Evolutionary conservation across 2,113 vertebrate genomes (phyloP).

Genomic region (Gymnorhina tibicen): DNA sequence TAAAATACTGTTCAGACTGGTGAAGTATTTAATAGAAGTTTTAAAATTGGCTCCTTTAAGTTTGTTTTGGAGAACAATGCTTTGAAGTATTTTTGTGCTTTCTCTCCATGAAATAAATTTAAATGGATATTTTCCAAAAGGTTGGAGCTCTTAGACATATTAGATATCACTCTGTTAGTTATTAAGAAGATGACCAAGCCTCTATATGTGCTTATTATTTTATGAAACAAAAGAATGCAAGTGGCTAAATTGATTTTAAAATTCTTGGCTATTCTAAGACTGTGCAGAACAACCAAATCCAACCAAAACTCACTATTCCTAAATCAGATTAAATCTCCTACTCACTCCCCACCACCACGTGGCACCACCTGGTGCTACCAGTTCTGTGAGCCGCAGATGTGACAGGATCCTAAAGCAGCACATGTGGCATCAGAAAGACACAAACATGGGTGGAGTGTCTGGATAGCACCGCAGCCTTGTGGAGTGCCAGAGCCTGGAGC

Average conservation of each 20-base stretch:
- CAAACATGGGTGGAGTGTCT: not conserved
- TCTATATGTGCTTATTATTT: not conserved
- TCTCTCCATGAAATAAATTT: not conserved
- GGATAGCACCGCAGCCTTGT: not conserved
- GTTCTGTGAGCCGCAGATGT: not conserved
- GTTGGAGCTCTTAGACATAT: not conserved
- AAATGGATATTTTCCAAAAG: not conserved
- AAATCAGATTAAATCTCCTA: not conserved
- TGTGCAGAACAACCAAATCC: not conserved
- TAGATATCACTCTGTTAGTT: not conserved
- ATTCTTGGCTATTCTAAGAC: not conserved
- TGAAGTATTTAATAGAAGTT: not conserved
- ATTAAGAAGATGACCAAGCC: not conserved
- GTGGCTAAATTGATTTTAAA: not conserved
- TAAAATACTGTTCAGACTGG: not conserved
- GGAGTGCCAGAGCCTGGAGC: not conserved
- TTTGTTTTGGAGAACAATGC: not conserved
- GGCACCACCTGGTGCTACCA: not conserved
- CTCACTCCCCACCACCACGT: not conserved
- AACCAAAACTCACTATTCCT: not conserved
- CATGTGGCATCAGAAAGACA: not conserved
- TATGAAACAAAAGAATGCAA: not conserved
- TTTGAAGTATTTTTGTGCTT: not conserved
- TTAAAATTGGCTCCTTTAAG: not conserved
- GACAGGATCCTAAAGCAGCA: not conserved